Base-by-base conservation (phyloP, 2,113 vertebrate genomes). In the Dendrocopos noguchii region DNA sequence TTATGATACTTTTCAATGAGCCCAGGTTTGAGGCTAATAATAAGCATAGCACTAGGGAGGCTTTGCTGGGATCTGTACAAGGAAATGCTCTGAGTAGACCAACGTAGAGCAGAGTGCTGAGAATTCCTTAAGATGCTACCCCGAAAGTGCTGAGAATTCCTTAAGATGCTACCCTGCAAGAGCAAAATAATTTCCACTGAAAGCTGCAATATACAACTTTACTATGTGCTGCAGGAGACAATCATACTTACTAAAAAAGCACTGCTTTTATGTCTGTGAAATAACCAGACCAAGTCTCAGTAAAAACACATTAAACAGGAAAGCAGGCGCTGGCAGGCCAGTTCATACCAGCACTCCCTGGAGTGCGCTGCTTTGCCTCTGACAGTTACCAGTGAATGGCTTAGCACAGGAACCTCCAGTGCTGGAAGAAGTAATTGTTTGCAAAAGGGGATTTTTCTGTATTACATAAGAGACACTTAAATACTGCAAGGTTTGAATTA, bases 1-100 rank as follows among this genome's bases (percentile, higher is more conserved):
- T 70, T 60, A 10, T 2, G 64, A 33, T 72, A 36, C 33, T 64
- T 20, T 39, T 66, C 59, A 22, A 1, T 0, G 3, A 84, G 71
- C 39, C 59, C 57, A 25, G 71, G 63, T 53, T 42, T 47, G 92
- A 57, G 73, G 44, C 52, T 55, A 28, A 67, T 53, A 83, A 18
- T 1, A 24, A 76, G n/a, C 3, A 24, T 12, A 31, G 28, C 28
- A 15, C 77, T 36, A 55, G 68, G 46, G 46, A 36, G 24, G 33
- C 8, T 1, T 0, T 7, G 12, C n/a, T 77, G 2, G 3, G 29
- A 16, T 31, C 31, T 44, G 10, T 14, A 4, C 44, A 20, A 6
- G 2, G 80, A 61, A 90, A 55, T 10, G 28, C 68, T 63, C 60
- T 59, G 67, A 1, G 0, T 6, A 31, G 55, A 29, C 46, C 28